A percentile compares a stretch with the other conserved stretches of the same genome.
These are phyloP conservation scores for Apamea epomidion DNA, from an alignment of 2,888 invertebrate genomes.

Conservation along the genomic window DNA sequence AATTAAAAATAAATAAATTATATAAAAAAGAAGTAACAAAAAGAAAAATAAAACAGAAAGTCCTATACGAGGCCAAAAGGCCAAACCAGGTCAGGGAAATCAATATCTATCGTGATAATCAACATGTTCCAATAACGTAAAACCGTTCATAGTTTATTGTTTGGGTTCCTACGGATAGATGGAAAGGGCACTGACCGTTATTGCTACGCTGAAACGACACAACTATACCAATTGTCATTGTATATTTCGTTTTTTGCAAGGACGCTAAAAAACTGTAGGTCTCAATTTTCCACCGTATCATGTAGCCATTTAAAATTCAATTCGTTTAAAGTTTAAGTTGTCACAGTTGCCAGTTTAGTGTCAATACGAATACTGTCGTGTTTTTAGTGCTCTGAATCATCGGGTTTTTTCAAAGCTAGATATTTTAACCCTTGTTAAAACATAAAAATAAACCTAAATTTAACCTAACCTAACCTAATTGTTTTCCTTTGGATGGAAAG, in stretches of 20 bases:
- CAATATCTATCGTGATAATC: not conserved
- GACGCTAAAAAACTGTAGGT: not conserved
- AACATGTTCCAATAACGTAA: too few species aligned
- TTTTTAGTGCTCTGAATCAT: not conserved
- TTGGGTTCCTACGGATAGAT: too few species aligned
- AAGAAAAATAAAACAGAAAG: too few species aligned
- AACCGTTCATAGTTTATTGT: too few species aligned
- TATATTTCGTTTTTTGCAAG: too few species aligned
- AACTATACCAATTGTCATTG: not conserved
- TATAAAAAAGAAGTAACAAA: too few species aligned
- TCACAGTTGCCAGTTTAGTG: not conserved
- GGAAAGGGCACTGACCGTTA: not conserved
- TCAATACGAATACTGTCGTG: not conserved
- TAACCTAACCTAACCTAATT: too few species aligned
- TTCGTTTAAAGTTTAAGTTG: conserved; percentile 10
- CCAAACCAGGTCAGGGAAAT: too few species aligned
- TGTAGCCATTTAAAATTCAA: conserved; percentile 10
- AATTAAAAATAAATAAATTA: too few species aligned
- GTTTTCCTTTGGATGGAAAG: too few species aligned
- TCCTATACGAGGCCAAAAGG: too few species aligned
- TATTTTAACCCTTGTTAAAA: not conserved
- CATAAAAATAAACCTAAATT: too few species aligned
- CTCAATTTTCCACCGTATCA: not conserved
- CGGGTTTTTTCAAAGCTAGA: not conserved
- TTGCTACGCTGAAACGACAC: not conserved